Evolutionary conservation across 1,140 invertebrate genomes (phyloP).

Genomic region (roundworm (Caenorhabditis elegans)): DNA sequence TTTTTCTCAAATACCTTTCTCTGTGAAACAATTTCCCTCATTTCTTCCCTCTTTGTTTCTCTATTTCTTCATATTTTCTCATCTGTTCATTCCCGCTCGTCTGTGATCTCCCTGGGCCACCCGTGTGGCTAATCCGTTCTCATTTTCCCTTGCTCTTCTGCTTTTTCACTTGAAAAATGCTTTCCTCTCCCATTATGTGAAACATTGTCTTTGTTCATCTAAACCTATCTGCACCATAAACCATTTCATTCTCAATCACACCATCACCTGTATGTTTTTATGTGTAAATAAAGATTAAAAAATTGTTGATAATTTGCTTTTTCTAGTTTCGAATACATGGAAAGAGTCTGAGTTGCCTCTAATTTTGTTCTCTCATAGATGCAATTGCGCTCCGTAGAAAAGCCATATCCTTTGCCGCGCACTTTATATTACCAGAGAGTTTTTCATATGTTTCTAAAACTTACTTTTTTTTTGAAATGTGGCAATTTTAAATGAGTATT

Average conservation of each 20-base stretch:
- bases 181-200: background rate
- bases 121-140: background rate
- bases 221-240: background rate
- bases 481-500: too few species aligned
- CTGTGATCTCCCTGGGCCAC: background rate
- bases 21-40: background rate
- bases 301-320: background rate
- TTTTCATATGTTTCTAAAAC: too few species aligned
- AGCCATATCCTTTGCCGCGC: too few species aligned
- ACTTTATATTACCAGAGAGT: too few species aligned
- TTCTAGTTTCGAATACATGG: too few species aligned
- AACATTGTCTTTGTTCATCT: background rate
- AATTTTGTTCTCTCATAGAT: too few species aligned
- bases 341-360: too few species aligned
- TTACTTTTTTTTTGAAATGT: background rate
- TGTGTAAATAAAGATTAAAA: conserved; percentile 26
- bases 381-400: background rate
- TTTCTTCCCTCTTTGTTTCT: background rate
- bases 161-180: background rate
- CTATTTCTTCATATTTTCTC: background rate
- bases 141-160: background rate
- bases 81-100: background rate
- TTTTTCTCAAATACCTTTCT: background rate
- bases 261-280: background rate
- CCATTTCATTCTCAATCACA: background rate